Conservation (phyloP, 2,888 invertebrate genomes). For the Nipponacmea schrenckii region DNA sequence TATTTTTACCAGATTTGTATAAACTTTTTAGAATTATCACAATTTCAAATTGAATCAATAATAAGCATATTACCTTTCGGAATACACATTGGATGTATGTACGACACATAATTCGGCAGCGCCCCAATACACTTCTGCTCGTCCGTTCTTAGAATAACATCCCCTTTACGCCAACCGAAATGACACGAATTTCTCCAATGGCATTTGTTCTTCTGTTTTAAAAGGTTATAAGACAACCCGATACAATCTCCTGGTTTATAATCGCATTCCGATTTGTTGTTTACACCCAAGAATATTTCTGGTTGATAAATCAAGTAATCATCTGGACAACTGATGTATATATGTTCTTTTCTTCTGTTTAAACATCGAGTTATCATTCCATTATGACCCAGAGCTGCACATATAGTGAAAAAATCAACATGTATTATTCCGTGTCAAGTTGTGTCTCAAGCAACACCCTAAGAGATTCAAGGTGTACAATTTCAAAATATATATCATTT, state of each 20-base stretch:
- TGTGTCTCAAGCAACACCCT: no score
- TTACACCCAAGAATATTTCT: slow-evolving; percentile 16
- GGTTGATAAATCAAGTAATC: slow-evolving; percentile 25
- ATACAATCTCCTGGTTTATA: slow-evolving; percentile 17
- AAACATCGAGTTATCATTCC: background rate
- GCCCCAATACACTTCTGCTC: slow-evolving; percentile 16
- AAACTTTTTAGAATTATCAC: no score
- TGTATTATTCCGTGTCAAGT: no score
- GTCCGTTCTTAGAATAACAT: slow-evolving; percentile 16
- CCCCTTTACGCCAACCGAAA: slow-evolving; percentile 23
- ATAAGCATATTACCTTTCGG: slow-evolving; percentile 10
- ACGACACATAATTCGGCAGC: slow-evolving; percentile 18
- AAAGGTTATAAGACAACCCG: slow-evolving; percentile 21
- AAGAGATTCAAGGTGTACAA: no score
- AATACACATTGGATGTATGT: slow-evolving; percentile 15
- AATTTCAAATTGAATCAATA: no score
- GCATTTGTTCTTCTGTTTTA: slow-evolving; percentile 29
- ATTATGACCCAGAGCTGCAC: background rate
- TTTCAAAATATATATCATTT: no score
- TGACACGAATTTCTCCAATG: slow-evolving; percentile 24
- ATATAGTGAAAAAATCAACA: no score
- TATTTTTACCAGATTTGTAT: no score
- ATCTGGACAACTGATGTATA: slow-evolving; percentile 23
- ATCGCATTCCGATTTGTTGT: slow-evolving; percentile 6
- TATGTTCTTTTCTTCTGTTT: slow-evolving; percentile 15